phyloP scores from a whole-genome alignment of 2,888 invertebrate species.

The Drosophila glabriapex region DNA sequence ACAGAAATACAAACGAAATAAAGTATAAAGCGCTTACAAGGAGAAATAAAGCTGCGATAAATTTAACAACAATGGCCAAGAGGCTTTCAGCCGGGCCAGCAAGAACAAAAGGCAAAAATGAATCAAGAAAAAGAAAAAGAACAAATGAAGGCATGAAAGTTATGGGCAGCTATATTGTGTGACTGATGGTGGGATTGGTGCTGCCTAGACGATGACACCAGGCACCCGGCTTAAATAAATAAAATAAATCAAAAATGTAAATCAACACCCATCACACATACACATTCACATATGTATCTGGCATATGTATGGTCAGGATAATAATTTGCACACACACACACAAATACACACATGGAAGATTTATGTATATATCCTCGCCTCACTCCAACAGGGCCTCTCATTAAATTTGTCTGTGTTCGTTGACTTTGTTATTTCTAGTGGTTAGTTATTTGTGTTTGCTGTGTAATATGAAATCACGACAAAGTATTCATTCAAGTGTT shows the following conservation, averaged over 20 bases:
- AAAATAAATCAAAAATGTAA: conserved; percentile 81
- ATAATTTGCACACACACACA: conserved; percentile 6
- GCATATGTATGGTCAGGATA: conserved; percentile 2
- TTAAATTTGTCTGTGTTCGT: conserved; percentile 61
- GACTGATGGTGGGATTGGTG: conserved; percentile 37
- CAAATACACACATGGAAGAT: not conserved
- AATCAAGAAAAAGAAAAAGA: conserved; percentile 46
- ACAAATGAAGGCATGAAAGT: conserved; percentile 68
- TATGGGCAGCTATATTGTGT: conserved; percentile 68
- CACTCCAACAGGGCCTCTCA: conserved; percentile 55
- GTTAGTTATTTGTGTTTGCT: conserved; percentile 70
- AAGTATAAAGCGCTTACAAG: conserved; percentile 64
- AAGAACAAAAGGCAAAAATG: conserved; percentile 25
- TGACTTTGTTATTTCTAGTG: conserved; percentile 64
- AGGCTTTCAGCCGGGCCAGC: conserved; percentile 18
- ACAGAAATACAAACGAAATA: conserved; percentile 30
- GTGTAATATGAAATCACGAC: conserved; percentile 73
- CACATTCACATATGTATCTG: conserved; percentile 27
- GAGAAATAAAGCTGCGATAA: conserved; percentile 71
- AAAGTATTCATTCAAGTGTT: conserved; percentile 70
- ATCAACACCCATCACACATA: conserved; percentile 65
- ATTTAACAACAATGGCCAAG: conserved; percentile 57
- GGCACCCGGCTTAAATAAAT: conserved; percentile 75
- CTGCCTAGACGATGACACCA: conserved; percentile 53
- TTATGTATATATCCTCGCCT: conserved; percentile 18